Percentiles rank a stretch among this genome's conserved stretches.
Evolutionary conservation across 2,113 vertebrate species (phyloP).

Genomic region (Eonycteris spelaea): DNA sequence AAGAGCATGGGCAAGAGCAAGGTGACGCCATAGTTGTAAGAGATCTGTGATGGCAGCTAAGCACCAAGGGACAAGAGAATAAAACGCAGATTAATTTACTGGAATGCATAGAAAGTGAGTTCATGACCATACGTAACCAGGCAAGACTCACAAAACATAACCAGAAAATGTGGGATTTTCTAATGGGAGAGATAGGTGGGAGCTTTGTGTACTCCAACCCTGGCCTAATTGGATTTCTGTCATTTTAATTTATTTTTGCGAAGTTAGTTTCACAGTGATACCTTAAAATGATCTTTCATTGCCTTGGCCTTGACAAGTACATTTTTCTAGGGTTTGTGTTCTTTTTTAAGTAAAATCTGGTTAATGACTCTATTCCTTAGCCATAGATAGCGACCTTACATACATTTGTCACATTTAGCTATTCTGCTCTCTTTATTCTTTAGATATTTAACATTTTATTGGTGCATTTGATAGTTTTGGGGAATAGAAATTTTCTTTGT

Average conservation of each 20-base stretch:
- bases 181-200: neutral
- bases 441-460: neutral
- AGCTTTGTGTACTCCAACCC: neutral
- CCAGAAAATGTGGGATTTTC: neutral
- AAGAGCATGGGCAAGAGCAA: neutral
- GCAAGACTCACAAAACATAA: neutral
- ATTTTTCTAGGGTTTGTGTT: neutral
- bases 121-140: neutral
- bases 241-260: neutral
- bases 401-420: neutral
- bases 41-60: neutral
- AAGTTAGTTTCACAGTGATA: neutral
- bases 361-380: neutral
- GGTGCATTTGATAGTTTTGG: neutral
- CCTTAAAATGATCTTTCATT: neutral
- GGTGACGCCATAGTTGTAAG: neutral
- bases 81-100: slow-evolving; percentile 28
- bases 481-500: slow-evolving; percentile 11
- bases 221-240: neutral
- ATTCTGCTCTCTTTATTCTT: neutral
- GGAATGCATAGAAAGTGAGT: neutral
- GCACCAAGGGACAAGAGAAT: neutral
- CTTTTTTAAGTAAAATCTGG: neutral
- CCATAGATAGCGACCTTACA: neutral
- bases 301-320: neutral